Percentiles rank a stretch among this genome's conserved stretches.
These are phyloP conservation scores for Ips typographus DNA, from an alignment of 1,140 invertebrate genomes.

Conservation along the genomic window DNA sequence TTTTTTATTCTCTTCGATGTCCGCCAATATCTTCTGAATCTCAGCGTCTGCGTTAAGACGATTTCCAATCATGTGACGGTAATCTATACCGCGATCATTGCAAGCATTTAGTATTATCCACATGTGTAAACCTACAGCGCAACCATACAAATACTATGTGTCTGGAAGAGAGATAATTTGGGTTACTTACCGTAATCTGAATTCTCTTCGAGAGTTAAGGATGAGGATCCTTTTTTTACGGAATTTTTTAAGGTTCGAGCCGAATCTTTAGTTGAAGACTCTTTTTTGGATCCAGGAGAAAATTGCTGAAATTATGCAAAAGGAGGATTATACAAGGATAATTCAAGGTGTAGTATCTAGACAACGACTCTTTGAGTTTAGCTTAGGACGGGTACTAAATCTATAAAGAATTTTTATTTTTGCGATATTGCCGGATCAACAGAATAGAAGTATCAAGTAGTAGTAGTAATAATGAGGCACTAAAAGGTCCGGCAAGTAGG, in stretches of 20 bases:
- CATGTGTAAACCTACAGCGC: conserved; percentile 7
- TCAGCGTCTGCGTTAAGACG: not conserved
- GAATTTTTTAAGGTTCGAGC: conserved; percentile 17
- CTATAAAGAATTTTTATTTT: conserved; percentile 13
- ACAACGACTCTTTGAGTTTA: too few species aligned
- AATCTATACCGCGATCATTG: conserved; percentile 8
- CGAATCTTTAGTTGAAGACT: conserved; percentile 19
- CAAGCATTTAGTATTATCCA: conserved; percentile 15
- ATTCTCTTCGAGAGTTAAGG: not conserved
- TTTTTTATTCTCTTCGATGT: not conserved
- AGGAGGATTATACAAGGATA: too few species aligned
- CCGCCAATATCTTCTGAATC: not conserved
- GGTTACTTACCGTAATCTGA: too few species aligned
- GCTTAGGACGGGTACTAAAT: too few species aligned
- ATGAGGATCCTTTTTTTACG: conserved; percentile 8
- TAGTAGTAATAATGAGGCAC: too few species aligned
- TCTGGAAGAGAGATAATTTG: too few species aligned
- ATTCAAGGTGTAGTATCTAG: too few species aligned
- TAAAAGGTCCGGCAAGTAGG: too few species aligned
- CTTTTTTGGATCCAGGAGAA: conserved; percentile 3
- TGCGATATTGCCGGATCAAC: too few species aligned
- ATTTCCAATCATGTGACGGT: conserved; percentile 8
- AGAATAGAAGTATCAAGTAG: too few species aligned
- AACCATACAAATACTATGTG: not conserved
- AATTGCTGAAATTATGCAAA: too few species aligned